Percentiles rank a stretch among this genome's conserved stretches.
These are phyloP conservation scores for Catocala fraxini DNA, from an alignment of 2,888 invertebrate species.

Conservation along the genomic window DNA sequence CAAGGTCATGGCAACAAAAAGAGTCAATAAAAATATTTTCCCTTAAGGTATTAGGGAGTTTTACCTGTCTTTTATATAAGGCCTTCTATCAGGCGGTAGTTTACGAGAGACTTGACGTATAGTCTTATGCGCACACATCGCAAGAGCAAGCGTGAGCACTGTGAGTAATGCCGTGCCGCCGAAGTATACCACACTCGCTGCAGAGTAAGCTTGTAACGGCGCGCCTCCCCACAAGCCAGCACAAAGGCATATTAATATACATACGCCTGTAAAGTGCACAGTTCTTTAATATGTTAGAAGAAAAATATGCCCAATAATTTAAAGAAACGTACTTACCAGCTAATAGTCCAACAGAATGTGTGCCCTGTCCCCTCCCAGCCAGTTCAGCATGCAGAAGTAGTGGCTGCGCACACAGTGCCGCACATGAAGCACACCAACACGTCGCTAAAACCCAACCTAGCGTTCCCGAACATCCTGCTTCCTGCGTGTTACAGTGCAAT, in stretches of 20 bases:
- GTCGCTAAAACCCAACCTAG: conserved; percentile 91
- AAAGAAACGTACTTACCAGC: conserved; percentile 80
- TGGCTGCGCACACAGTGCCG: conserved; percentile 91
- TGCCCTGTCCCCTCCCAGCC: conserved; percentile 88
- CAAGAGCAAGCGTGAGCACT: conserved; percentile 90
- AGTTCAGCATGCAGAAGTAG: conserved; percentile 91
- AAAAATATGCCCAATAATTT: too few species aligned
- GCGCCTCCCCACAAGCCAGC: conserved; percentile 90
- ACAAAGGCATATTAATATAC: conserved; percentile 89
- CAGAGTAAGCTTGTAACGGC: conserved; percentile 84
- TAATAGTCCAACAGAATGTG: conserved; percentile 90
- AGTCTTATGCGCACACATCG: conserved; percentile 89
- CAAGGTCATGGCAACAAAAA: too few species aligned
- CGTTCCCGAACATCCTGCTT: conserved; percentile 83
- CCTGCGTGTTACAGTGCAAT: conserved; percentile 76
- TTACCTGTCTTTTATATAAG: conserved; percentile 86
- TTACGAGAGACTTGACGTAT: conserved; percentile 88
- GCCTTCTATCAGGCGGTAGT: conserved; percentile 87
- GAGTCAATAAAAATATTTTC: too few species aligned
- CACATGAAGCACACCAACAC: conserved; percentile 90
- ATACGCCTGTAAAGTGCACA: conserved; percentile 84
- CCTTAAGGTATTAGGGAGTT: too few species aligned
- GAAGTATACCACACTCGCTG: conserved; percentile 89
- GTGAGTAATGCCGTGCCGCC: conserved; percentile 90
- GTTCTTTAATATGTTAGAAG: neutral